Evolutionary conservation across 2,113 vertebrate species (phyloP), one percentile per base, ranked within the genome.

Genomic region (Lagopus muta): DNA sequence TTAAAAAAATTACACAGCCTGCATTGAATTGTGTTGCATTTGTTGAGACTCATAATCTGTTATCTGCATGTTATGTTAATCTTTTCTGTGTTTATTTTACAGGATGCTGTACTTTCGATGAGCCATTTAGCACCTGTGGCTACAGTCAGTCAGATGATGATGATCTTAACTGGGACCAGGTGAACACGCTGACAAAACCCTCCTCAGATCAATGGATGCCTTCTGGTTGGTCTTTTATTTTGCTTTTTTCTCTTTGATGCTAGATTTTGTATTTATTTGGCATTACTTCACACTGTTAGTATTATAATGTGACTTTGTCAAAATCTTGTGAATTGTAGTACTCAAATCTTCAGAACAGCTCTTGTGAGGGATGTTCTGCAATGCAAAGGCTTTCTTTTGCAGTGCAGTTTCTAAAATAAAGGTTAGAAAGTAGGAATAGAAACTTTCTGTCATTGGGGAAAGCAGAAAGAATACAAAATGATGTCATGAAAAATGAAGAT

Each of bases 101-200:
- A 99, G 99, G 99, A 61, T 99, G 99, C 84, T 99, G 99, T 95
- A 98, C 98, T 92, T 99, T 99, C 27, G 99, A 99, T 94, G 98
- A 98, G 86, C 98, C 99, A 2, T 98, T 99, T 43, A 96, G 96
- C 69, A 97, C 98, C 0, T 99, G 99, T 91, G 99, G 99, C 27
- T 99, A 99, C 48, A 99, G 98, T 90, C 99, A 99, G 95, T 98
- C 98, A 30, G 98, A 98, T 69, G 98, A 99, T 2, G 99, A 99
- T 80, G 99, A 99, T 97, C 98, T 99, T 88, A 98, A 99, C 69
- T 99, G 99, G 99, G 99, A 99, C 76, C 99, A 99, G 93, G 97
- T 98, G 95, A 99, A 98, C 64, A 97, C 98, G 10, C 97, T 98
- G 6, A 82, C 98, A 87, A 99, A 98, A 92, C 97, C 98, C 1